A percentile compares a stretch with the other conserved stretches of the same genome.
Conservation (phyloP, 2,113 vertebrate species). For the Saiga tatarica region DNA sequence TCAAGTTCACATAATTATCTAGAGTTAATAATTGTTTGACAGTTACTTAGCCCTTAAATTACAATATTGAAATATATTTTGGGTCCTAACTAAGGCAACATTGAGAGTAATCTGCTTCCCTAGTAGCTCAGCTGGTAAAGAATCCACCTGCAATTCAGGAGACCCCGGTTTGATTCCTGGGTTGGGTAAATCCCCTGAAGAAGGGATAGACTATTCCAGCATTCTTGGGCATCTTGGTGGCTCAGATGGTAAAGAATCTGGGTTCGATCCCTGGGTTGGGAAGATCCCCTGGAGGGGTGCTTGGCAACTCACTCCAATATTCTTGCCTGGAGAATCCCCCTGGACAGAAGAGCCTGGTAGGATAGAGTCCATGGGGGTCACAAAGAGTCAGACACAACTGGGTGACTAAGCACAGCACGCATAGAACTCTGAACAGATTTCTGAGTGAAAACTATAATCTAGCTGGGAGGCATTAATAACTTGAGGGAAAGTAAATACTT, state of each 20-base stretch:
- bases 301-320: not conserved
- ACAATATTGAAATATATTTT: slow-evolving; percentile 12
- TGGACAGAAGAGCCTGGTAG: not conserved
- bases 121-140: not conserved
- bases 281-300: not conserved
- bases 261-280: not conserved
- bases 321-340: not conserved
- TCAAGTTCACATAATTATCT: slow-evolving; percentile 6
- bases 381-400: not conserved
- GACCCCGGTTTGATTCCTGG: not conserved
- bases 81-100: slow-evolving; percentile 35
- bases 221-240: not conserved
- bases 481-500: not conserved
- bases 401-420: not conserved
- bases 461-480: not conserved
- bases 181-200: not conserved
- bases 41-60: slow-evolving; percentile 2
- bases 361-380: not conserved
- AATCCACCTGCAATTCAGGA: not conserved
- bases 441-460: not conserved
- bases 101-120: slow-evolving; percentile 1
- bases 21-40: not conserved
- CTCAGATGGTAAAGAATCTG: not conserved
- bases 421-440: not conserved
- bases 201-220: not conserved